Conservation (phyloP, 2,888 invertebrate genomes). For the Archips crataeganus region DNA sequence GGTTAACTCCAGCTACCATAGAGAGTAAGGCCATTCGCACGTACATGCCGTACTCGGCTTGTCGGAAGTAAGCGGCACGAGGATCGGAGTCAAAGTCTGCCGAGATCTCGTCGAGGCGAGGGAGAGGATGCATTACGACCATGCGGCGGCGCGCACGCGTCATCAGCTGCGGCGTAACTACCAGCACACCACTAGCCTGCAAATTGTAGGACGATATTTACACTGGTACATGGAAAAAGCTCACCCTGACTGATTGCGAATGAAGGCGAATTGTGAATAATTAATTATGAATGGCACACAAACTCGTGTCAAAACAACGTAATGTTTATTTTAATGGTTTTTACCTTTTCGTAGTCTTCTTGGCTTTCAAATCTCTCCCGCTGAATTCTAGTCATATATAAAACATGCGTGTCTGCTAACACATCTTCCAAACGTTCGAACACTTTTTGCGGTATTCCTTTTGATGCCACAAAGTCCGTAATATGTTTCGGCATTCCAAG, state of each 20-base stretch:
- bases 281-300: too few species aligned
- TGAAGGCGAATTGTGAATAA: too few species aligned
- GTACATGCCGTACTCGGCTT: conserved; percentile 99
- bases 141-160: conserved; percentile 96
- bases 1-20: conserved; percentile 91
- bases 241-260: neutral
- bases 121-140: conserved; percentile 99
- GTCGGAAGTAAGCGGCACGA: conserved; percentile 98
- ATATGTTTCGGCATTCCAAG: conserved; percentile 97
- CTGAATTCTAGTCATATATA: conserved; percentile 99
- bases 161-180: conserved; percentile 98
- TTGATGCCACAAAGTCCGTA: conserved; percentile 90
- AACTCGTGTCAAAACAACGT: neutral
- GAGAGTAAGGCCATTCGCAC: conserved; percentile 98
- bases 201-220: conserved; percentile 48
- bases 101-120: conserved; percentile 97
- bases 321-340: neutral
- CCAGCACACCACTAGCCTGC: conserved; percentile 94
- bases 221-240: neutral
- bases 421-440: conserved; percentile 93
- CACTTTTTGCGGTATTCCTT: conserved; percentile 92
- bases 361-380: conserved; percentile 94
- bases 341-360: conserved; percentile 94
- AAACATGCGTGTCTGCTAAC: conserved; percentile 96
- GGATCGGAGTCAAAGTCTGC: conserved; percentile 98